Evolutionary conservation across 30 jellyfish, hydroid and myxozoan species (phyloP).

Genomic region (Turritopsis rubra): DNA sequence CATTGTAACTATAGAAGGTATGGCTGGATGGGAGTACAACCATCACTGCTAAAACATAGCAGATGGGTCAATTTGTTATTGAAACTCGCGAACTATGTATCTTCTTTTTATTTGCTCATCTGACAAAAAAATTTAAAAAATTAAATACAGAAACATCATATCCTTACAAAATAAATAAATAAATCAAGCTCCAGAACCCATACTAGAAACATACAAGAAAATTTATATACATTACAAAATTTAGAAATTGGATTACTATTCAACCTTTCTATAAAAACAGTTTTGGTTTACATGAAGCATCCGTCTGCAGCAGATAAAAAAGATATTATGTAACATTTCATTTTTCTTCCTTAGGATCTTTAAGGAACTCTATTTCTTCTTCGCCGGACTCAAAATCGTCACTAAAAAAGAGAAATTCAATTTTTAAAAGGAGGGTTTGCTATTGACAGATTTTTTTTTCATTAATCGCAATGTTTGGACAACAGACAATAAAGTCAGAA

Average conservation of each 20-base stretch:
- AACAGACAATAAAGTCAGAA: background rate
- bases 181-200: background rate
- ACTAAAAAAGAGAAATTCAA: background rate
- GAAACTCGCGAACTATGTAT: too few species aligned
- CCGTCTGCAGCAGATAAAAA: background rate
- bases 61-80: too few species aligned
- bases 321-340: background rate
- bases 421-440: background rate
- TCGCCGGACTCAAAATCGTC: conserved; percentile 20
- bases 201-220: background rate
- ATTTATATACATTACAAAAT: background rate
- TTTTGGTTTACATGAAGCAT: background rate
- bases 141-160: background rate
- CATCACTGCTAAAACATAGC: too few species aligned
- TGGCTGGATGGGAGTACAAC: too few species aligned
- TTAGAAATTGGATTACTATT: too few species aligned
- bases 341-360: background rate
- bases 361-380: conserved; percentile 18
- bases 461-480: background rate
- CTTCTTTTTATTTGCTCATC: too few species aligned
- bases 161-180: background rate
- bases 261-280: background rate
- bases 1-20: too few species aligned
- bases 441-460: background rate
- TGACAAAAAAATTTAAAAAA: too few species aligned